Conservation (phyloP, 2,113 vertebrate species). For the Bothrops jararaca region DNA sequence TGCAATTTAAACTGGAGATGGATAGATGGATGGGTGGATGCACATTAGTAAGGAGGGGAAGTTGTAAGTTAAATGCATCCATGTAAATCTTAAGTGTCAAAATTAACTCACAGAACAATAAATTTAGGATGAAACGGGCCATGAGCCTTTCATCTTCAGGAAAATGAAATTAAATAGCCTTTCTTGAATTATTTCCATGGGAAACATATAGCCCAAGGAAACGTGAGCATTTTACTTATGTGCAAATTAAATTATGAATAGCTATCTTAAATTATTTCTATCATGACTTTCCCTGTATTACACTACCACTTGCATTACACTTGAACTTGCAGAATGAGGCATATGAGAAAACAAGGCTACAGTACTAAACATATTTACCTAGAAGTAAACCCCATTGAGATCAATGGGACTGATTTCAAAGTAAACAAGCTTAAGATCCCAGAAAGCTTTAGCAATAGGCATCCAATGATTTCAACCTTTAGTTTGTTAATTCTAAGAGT, state of each 20-base stretch:
- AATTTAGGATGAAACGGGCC: conserved; percentile 1
- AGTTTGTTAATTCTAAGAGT: not conserved
- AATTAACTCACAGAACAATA: not conserved
- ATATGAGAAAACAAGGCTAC: not conserved
- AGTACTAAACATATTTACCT: not conserved
- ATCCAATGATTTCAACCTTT: not conserved
- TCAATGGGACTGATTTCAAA: not conserved
- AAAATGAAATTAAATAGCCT: conserved; percentile 20
- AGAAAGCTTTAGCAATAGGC: not conserved
- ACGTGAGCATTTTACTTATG: conserved; percentile 26
- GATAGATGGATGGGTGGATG: not conserved
- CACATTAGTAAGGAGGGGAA: not conserved
- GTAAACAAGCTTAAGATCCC: not conserved
- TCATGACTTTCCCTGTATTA: conserved; percentile 2
- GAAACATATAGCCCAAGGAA: conserved; percentile 2
- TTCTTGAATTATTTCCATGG: not conserved
- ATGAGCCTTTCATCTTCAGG: not conserved
- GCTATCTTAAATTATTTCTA: conserved; percentile 28
- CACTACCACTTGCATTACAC: not conserved
- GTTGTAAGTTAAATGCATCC: not conserved
- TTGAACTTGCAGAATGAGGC: not conserved
- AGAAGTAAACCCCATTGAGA: not conserved
- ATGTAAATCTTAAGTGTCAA: not conserved
- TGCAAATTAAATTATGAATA: conserved; percentile 32
- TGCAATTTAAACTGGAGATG: not conserved